These are phyloP conservation scores for Caenorhabditis sp. DNA, from an alignment of 2,888 invertebrate genomes.

Conservation along the genomic window DNA sequence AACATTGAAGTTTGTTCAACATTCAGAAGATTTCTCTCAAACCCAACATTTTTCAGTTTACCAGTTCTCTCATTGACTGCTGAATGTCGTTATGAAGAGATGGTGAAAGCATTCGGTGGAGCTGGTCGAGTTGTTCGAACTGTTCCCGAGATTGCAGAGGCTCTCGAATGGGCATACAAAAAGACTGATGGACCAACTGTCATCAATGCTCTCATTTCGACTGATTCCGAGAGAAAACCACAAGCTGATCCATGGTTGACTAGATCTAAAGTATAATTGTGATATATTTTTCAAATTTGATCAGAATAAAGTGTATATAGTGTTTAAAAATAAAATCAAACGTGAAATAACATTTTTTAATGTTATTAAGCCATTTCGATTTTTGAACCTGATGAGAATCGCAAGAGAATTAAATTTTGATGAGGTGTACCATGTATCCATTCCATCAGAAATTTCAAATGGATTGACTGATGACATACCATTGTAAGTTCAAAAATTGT, in stretches of 20 bases:
- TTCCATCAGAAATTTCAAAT: too few species aligned
- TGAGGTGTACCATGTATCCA: too few species aligned
- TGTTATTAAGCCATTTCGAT: too few species aligned
- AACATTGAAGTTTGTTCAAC: constrained; percentile 73
- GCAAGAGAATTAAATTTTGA: too few species aligned
- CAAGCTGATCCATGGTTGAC: constrained; percentile 92
- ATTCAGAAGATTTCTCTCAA: not conserved
- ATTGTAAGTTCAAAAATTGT: too few species aligned
- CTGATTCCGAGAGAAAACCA: constrained; percentile 86
- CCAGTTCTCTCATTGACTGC: constrained; percentile 84
- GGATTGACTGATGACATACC: too few species aligned
- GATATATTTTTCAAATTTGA: not conserved
- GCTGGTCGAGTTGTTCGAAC: constrained; percentile 83
- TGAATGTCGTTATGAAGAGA: constrained; percentile 85
- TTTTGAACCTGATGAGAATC: too few species aligned
- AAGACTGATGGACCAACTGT: constrained; percentile 80
- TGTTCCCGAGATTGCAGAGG: constrained; percentile 76
- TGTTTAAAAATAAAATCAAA: too few species aligned
- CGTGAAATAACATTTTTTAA: not conserved
- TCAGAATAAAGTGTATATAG: too few species aligned
- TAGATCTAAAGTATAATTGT: constrained; percentile 79
- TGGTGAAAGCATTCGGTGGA: constrained; percentile 86
- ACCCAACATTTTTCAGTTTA: constrained; percentile 76
- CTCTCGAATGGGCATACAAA: constrained; percentile 41
- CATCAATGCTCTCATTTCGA: constrained; percentile 88